phyloP scores from a whole-genome alignment of 2,797 vertebrate species.

The Poecilia wingei region DNA sequence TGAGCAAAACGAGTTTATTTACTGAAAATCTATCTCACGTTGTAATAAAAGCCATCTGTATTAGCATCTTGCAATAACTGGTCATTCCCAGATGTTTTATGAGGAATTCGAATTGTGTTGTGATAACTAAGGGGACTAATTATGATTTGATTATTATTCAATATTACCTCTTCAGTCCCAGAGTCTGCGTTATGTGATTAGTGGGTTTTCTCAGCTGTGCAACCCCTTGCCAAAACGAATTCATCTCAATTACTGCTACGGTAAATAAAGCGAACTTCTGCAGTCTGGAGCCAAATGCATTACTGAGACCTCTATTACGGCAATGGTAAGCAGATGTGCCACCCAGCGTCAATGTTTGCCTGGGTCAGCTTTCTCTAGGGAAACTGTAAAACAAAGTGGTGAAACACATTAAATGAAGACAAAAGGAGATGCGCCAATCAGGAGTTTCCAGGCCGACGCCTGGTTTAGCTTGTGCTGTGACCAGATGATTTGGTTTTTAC shows the following conservation, averaged over 20 bases:
- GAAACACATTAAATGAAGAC: conserved; percentile 21
- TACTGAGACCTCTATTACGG: conserved; percentile 61
- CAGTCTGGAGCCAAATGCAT: conserved; percentile 65
- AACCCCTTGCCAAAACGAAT: conserved; percentile 59
- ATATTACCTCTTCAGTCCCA: background rate
- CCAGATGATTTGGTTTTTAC: background rate
- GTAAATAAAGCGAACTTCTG: conserved; percentile 60
- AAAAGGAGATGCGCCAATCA: background rate
- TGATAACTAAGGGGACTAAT: background rate
- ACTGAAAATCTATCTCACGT: background rate
- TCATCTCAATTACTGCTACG: conserved; percentile 64
- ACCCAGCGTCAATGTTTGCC: conserved; percentile 57
- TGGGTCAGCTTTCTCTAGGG: conserved; percentile 55
- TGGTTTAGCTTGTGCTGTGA: background rate
- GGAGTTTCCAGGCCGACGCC: background rate
- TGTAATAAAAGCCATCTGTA: background rate
- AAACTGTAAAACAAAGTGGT: conserved; percentile 55
- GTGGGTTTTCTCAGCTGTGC: conserved; percentile 46
- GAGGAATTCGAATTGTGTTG: background rate
- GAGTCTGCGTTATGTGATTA: background rate
- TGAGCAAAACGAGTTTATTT: background rate
- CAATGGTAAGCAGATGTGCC: conserved; percentile 79
- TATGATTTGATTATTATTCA: background rate
- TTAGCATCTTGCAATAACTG: background rate
- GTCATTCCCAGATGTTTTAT: background rate